Evolutionary conservation across 2,888 invertebrate species (phyloP), one percentile per base, ranked within the genome.

Genomic region (Unio delphinus): DNA sequence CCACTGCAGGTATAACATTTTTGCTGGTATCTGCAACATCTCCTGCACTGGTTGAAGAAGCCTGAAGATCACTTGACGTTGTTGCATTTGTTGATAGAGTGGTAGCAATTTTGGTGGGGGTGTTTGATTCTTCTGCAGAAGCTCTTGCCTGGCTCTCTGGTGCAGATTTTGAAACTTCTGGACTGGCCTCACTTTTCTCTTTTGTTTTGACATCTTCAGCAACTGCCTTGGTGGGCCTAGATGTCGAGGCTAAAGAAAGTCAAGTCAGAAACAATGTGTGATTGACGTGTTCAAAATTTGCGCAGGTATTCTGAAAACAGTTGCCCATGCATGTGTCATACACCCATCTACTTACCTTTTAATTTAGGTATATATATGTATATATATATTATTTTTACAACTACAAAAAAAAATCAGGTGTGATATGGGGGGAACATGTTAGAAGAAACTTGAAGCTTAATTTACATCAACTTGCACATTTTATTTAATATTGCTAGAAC

Each of bases 31-130:
- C 26, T 63, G 55, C 8, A 34, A n/a, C 20, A 18, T 59, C 1
- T 62, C 45, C 18, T 54, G 62, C 55, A 56, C 30, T 54, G 55
- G 55, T 55, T 67, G 63, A 11, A 57, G 71, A 45, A 64, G 57
- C 18, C 64, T 59, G 45, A 62, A 58, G 30, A 67, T 58, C 23
- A 64, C 8, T 60, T 70, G 62, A 11, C 8, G 11, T 45, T 45
- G 45, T 11, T 45, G 45, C 45, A 54, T 75, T 71, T 56, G 69
- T 45, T 28, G 70, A 66, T 45, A 71, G 62, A 55, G 70, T 64
- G 55, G 45, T 62, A 20, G 64, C 26, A 70, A 77, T 64, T 62
- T 68, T 8, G 69, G 73, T 3, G 68, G 65, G 18, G 56, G 54
- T 45, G 18, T 57, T 62, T 28, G 23, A n/a, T 28, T 45, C 55